phyloP scores from a whole-genome alignment of 1,140 invertebrate species.

The Platyura marginata region DNA sequence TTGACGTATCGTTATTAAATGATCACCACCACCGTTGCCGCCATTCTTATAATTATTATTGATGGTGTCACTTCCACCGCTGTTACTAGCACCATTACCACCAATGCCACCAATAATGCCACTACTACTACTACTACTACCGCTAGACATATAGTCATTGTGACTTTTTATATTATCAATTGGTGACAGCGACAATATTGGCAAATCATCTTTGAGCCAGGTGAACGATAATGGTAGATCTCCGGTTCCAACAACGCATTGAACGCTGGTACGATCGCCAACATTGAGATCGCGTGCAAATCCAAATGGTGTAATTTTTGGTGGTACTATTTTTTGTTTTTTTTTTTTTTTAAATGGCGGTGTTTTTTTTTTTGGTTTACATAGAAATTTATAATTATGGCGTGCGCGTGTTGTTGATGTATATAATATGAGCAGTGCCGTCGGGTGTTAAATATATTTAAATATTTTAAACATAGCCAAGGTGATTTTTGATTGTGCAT shows the following conservation, averaged over 20 bases:
- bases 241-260: constrained; percentile 47
- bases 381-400: no score
- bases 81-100: constrained; percentile 3
- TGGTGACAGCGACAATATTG: constrained; percentile 11
- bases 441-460: not conserved
- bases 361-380: no score
- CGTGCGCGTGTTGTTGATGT: no score
- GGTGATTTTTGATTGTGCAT: no score
- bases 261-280: constrained; percentile 46
- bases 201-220: constrained; percentile 48
- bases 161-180: not conserved
- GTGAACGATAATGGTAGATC: constrained; percentile 44
- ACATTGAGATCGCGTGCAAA: constrained; percentile 46
- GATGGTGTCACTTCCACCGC: not conserved
- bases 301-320: constrained; percentile 43
- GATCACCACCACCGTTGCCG: constrained; percentile 3
- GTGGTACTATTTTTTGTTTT: constrained; percentile 31
- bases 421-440: not conserved
- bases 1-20: constrained; percentile 36
- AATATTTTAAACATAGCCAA: no score
- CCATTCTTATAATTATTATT: no score
- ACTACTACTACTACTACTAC: constrained; percentile 7
- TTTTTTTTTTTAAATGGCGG: not conserved
- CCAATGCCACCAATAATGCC: constrained; percentile 2
- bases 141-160: constrained; percentile 7